Conservation (phyloP, 2,113 vertebrate species). For the Garra rufa region DNA sequence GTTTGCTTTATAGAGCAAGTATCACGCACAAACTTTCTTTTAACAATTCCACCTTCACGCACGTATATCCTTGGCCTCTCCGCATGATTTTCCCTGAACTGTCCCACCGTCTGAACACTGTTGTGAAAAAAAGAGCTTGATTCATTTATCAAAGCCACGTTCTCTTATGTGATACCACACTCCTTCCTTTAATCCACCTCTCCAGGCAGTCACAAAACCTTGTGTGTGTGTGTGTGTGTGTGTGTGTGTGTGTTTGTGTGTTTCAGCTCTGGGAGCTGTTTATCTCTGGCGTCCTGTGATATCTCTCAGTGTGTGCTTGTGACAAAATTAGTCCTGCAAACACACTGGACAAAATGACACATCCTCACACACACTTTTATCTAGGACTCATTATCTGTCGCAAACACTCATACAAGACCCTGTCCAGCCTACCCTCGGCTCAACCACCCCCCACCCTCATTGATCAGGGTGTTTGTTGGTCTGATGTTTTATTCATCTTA, state of each 20-base stretch:
- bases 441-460: slow-evolving; percentile 26
- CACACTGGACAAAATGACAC: slow-evolving; percentile 31
- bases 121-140: slow-evolving; percentile 35
- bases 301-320: slow-evolving; percentile 1
- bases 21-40: background rate
- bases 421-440: background rate
- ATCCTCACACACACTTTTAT: slow-evolving; percentile 45
- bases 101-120: slow-evolving; percentile 6
- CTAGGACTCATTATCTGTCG: slow-evolving; percentile 38
- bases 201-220: slow-evolving; percentile 39
- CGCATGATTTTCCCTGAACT: slow-evolving; percentile 6
- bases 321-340: slow-evolving; percentile 46
- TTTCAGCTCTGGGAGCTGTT: slow-evolving; percentile 31
- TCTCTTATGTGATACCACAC: slow-evolving; percentile 39
- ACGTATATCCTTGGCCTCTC: background rate
- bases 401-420: slow-evolving; percentile 24
- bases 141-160: slow-evolving; percentile 50
- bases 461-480: slow-evolving; percentile 47
- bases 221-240: slow-evolving; percentile 9
- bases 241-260: no score
- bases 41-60: background rate
- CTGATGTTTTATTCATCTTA: slow-evolving; percentile 55
- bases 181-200: slow-evolving; percentile 53
- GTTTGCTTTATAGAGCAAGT: background rate
- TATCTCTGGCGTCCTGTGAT: slow-evolving; percentile 35